A percentile compares a stretch with the other conserved stretches of the same genome.
phyloP scores from a whole-genome alignment of 2,113 vertebrate species.

The Anolis carolinensis region DNA sequence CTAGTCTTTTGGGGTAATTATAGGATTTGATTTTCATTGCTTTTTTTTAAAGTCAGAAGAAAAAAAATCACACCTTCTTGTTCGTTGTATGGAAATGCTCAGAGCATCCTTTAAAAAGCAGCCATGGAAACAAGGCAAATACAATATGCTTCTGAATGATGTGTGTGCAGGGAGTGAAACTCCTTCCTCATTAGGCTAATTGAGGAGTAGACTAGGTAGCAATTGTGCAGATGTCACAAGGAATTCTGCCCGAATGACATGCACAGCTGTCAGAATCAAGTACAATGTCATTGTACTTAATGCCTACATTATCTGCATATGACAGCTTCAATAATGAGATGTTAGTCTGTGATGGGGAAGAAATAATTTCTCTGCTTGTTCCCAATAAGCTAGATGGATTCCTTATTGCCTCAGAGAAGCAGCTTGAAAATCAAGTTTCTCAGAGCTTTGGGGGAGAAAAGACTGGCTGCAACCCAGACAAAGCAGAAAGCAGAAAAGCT shows the following conservation, averaged over 20 bases:
- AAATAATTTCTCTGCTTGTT: constrained; percentile 21
- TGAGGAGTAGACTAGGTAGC: constrained; percentile 34
- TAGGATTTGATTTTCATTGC: neutral
- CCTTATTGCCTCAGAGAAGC: constrained; percentile 39
- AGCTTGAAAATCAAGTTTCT: constrained; percentile 38
- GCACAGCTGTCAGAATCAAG: constrained; percentile 44
- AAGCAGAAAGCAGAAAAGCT: constrained; percentile 5
- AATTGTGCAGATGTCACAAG: constrained; percentile 41
- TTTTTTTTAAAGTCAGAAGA: neutral
- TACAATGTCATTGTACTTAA: constrained; percentile 10
- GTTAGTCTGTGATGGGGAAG: neutral
- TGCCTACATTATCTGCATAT: constrained; percentile 16
- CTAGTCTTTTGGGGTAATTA: neutral
- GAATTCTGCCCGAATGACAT: neutral
- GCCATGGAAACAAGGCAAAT: constrained; percentile 8
- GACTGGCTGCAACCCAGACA: constrained; percentile 34
- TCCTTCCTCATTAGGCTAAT: constrained; percentile 46
- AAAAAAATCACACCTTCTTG: neutral
- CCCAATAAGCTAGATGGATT: constrained; percentile 33
- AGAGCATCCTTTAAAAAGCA: constrained; percentile 28
- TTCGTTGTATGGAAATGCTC: constrained; percentile 45
- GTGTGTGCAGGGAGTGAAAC: constrained; percentile 43
- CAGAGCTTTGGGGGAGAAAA: constrained; percentile 18
- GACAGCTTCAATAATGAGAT: constrained; percentile 26
- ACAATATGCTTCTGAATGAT: constrained; percentile 26